phyloP scores from a whole-genome alignment of 2,888 invertebrate species.

The Acheta domesticus region DNA sequence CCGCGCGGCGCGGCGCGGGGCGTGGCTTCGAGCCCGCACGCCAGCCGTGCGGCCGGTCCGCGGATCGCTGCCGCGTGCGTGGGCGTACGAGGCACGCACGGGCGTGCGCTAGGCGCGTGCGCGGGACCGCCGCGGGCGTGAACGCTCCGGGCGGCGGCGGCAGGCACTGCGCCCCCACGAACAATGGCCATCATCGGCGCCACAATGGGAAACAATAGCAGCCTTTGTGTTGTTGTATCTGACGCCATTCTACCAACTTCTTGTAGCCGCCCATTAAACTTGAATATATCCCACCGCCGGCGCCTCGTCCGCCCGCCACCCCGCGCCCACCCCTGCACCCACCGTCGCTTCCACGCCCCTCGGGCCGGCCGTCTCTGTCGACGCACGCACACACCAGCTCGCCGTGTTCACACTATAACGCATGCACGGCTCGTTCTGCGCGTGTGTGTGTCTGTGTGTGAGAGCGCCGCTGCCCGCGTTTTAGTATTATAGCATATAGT shows the following conservation, averaged over 20 bases:
- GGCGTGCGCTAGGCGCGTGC: slow-evolving; percentile 24
- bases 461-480: slow-evolving; percentile 23
- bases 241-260: slow-evolving; percentile 36
- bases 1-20: no score
- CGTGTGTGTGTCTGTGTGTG: slow-evolving; percentile 25
- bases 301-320: not conserved
- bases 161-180: not conserved
- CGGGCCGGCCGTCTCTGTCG: not conserved
- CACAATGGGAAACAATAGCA: slow-evolving; percentile 35
- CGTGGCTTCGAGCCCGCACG: no score
- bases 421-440: slow-evolving; percentile 30
- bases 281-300: slow-evolving; percentile 33
- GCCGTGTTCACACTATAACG: slow-evolving; percentile 31
- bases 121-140: slow-evolving; percentile 20
- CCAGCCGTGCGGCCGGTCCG: no score
- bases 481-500: slow-evolving; percentile 34
- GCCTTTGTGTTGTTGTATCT: slow-evolving; percentile 36
- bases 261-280: slow-evolving; percentile 36
- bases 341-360: slow-evolving; percentile 24
- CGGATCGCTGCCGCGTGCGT: not conserved
- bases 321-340: not conserved
- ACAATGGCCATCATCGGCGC: slow-evolving; percentile 35
- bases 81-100: slow-evolving; percentile 18
- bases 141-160: not conserved
- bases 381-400: slow-evolving; percentile 4